A percentile compares a stretch with the other conserved stretches of the same genome.
Conservation (phyloP, 37 sponge, comb jelly and placozoan species). For the Beroe forskalii region DNA sequence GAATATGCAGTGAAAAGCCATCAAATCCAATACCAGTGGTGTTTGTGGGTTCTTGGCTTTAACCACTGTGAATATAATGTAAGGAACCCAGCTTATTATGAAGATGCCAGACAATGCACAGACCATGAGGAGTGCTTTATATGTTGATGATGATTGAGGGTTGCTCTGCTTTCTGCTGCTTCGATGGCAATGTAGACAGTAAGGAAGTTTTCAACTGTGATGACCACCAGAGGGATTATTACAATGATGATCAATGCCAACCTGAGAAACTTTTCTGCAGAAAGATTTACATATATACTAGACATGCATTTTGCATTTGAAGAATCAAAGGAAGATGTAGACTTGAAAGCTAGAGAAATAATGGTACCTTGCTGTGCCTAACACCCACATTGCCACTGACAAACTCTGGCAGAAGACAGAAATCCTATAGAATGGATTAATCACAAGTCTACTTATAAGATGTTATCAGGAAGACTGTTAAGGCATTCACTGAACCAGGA, state of each 20-base stretch:
- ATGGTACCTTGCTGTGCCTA: neutral
- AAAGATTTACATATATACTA: neutral
- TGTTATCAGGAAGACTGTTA: neutral
- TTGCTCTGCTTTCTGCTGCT: neutral
- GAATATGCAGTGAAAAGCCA: neutral
- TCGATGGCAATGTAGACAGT: neutral
- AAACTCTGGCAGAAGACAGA: neutral
- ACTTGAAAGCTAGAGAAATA: neutral
- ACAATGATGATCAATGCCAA: neutral
- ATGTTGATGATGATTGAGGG: neutral
- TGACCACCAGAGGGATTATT: neutral
- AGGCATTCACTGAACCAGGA: neutral
- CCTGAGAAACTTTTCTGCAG: neutral
- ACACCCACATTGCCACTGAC: neutral
- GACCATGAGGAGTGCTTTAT: constrained; percentile 16
- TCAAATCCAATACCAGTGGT: neutral
- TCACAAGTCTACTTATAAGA: neutral
- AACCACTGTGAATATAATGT: neutral
- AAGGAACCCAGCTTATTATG: constrained; percentile 16
- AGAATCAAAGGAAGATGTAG: neutral
- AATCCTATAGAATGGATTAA: neutral
- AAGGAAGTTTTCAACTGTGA: neutral
- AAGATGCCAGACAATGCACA: constrained; percentile 4
- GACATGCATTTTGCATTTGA: neutral
- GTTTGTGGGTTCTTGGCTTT: neutral